Evolutionary conservation across 2,797 vertebrate genomes (phyloP), one percentile per base, ranked within the genome.

Genomic region (Clamator glandarius): DNA sequence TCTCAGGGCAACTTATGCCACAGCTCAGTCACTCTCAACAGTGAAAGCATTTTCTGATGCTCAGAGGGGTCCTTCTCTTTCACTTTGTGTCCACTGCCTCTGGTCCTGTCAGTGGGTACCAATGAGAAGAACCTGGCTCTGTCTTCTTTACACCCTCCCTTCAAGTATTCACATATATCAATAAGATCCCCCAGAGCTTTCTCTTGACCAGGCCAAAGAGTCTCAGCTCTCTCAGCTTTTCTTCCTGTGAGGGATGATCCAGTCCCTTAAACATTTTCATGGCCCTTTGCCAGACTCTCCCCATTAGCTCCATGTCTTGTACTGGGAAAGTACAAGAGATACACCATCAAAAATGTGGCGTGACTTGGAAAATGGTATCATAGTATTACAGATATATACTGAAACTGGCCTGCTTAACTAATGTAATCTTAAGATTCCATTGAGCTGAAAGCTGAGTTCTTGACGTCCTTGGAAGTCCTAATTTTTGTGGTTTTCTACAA

Each of bases 21-120:
- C 35, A 23, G 29, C 57, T 52, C 2, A 0, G 23, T 48, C 48
- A 58, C 26, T 21, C 8, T 46, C 28, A 42, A 23, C 0, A 0
- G 13, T 42, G 44, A 14, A 33, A 61, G 67, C 70, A 16, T 59
- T 93, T 58, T 41, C 26, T 61, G 23, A 19, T 69, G 25, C 31
- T 77, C 11, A 50, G 57, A 67, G 26, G 12, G 29, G 70, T 10
- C 13, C 10, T 75, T 12, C 8, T 41, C 15, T 39, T 55, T 50
- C 26, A 6, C 15, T 79, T 35, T 6, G 7, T 84, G 35, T 57
- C 31, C 12, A 2, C 6, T 59, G 51, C 41, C 8, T 55, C 48
- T 75, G 29, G 36, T 46, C 21, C 31, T 73, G 26, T 46, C 46
- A 17, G 39, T 83, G 61, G n/a, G 36, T 50, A 33, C 33, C 20